Percentiles rank a stretch among this genome's conserved stretches.
phyloP scores from a whole-genome alignment of 2,113 vertebrate genomes.

The Ondatra zibethicus region DNA sequence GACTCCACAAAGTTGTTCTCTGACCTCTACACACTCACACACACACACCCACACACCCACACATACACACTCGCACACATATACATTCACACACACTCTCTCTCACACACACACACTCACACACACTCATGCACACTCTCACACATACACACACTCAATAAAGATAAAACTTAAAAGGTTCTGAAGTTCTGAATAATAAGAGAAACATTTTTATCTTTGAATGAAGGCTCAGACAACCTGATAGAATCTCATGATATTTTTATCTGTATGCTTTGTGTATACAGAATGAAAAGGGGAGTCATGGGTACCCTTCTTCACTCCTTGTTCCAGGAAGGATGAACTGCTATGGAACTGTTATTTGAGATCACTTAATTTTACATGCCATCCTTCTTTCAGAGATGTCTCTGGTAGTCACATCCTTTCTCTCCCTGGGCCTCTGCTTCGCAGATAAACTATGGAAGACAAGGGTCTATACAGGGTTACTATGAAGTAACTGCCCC shows the following conservation, averaged over 20 bases:
- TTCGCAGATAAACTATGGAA: neutral
- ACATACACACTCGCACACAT: neutral
- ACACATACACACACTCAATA: neutral
- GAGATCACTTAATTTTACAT: neutral
- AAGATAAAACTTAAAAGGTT: neutral
- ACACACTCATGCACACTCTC: neutral
- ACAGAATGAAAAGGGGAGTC: neutral
- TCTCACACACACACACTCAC: neutral
- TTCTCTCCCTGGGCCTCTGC: neutral
- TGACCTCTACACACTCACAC: neutral
- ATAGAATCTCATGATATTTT: neutral
- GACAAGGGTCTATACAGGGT: neutral
- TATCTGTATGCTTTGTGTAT: neutral
- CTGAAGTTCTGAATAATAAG: constrained; percentile 9
- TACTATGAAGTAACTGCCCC: neutral
- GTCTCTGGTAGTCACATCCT: neutral
- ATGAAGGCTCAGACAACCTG: neutral
- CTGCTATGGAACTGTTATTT: neutral
- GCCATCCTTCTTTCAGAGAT: neutral
- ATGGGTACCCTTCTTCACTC: neutral
- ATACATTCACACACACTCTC: neutral
- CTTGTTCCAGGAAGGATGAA: neutral
- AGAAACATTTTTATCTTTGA: neutral
- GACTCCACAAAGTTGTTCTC: neutral
- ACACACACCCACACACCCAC: neutral